Percentiles rank a stretch among this genome's conserved stretches.
Conservation (phyloP, 2,888 invertebrate species). For the Hirtodrosophila duncani region DNA sequence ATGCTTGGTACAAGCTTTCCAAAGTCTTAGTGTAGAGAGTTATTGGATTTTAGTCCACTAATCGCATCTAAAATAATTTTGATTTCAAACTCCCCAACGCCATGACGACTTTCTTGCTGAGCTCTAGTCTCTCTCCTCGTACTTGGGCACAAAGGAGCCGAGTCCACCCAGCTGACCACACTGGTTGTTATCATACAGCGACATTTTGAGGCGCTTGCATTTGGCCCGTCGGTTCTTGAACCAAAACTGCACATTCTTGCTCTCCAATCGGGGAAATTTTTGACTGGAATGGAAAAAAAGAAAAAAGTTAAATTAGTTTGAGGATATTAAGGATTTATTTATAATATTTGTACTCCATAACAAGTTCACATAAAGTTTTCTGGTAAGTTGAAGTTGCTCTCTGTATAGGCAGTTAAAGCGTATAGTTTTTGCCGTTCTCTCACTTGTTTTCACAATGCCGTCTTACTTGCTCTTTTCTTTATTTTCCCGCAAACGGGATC, state of each 20-base stretch:
- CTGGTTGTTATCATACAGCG: conserved; percentile 84
- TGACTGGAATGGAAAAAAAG: conserved; percentile 81
- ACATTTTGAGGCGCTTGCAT: conserved; percentile 96
- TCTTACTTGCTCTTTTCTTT: no score
- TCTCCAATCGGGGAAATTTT: conserved; percentile 98
- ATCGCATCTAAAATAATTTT: no score
- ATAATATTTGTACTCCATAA: no score
- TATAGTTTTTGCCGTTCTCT: not conserved
- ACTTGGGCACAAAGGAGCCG: conserved; percentile 77
- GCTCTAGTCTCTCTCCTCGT: conserved; percentile 76
- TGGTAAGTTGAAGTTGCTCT: not conserved
- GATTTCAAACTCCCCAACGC: conserved; percentile 12
- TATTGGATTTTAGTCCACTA: no score
- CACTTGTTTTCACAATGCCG: not conserved
- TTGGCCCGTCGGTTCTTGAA: conserved; percentile 99
- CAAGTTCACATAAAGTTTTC: not conserved
- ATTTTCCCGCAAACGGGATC: no score
- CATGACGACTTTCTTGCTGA: not conserved
- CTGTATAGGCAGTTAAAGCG: no score
- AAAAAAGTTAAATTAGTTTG: not conserved
- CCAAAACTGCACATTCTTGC: conserved; percentile 99
- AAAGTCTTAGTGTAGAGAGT: no score
- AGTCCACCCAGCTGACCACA: conserved; percentile 74
- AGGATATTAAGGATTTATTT: no score
- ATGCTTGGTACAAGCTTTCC: no score